Conservation (phyloP, 2,797 vertebrate species). For the Delichon dasypus region DNA sequence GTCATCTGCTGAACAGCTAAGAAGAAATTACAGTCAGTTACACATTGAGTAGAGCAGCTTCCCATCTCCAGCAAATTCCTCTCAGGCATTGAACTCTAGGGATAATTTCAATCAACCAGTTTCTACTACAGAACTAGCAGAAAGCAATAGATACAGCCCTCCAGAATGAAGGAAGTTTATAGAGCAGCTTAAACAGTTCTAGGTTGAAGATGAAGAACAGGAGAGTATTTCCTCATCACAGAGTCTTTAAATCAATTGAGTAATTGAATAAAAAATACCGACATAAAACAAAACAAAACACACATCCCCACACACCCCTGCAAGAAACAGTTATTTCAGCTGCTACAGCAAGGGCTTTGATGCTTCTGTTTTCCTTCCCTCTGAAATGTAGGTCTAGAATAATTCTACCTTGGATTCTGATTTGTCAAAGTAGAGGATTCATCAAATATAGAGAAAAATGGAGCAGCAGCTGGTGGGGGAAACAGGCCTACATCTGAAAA, state of each 20-base stretch:
- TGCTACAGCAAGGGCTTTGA: not conserved
- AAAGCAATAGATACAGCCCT: not conserved
- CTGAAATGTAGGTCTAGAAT: not conserved
- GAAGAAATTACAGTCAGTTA: not conserved
- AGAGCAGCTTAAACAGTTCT: not conserved
- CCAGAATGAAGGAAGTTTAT: not conserved
- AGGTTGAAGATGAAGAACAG: not conserved
- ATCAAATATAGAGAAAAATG: conserved; percentile 75
- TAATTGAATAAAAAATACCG: not conserved
- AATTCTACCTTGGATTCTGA: conserved; percentile 61
- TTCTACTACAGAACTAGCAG: not conserved
- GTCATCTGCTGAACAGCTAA: conserved; percentile 43
- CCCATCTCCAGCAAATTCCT: not conserved
- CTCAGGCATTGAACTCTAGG: not conserved
- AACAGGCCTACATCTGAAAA: not conserved
- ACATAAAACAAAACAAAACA: not conserved
- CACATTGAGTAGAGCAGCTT: not conserved
- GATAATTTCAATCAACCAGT: not conserved
- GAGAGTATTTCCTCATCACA: not conserved
- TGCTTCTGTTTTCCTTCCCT: not conserved
- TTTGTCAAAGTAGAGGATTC: conserved; percentile 66
- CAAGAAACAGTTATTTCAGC: not conserved
- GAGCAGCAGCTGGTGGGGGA: not conserved
- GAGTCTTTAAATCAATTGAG: not conserved
- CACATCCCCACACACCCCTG: not conserved